Conservation (phyloP, 2,888 invertebrate species). For the Stegana nigrithorax region DNA sequence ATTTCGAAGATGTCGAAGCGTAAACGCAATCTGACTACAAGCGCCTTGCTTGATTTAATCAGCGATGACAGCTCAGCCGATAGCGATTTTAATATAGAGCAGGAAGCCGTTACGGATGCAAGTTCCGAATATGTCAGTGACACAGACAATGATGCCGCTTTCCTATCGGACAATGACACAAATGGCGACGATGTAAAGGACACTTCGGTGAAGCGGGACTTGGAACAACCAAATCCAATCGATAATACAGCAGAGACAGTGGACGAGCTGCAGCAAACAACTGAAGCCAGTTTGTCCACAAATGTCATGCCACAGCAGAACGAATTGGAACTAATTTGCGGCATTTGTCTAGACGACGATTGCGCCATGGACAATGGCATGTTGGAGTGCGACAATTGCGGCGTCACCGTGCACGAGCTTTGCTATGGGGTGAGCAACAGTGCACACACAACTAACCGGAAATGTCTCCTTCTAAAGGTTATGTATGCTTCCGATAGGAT, state of each 20-base stretch:
- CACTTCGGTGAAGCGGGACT: not conserved
- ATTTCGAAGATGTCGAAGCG: no score
- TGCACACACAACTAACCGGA: not conserved
- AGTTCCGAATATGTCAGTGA: no score
- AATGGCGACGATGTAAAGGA: no score
- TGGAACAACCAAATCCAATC: not conserved
- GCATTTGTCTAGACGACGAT: not conserved
- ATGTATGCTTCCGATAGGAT: not conserved
- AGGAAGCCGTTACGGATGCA: not conserved
- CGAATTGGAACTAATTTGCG: not conserved
- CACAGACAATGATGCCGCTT: constrained; percentile 47
- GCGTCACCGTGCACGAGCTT: not conserved
- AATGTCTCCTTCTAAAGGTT: not conserved
- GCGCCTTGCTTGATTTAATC: not conserved
- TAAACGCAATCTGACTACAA: no score
- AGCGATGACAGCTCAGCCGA: not conserved
- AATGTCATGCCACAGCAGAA: not conserved
- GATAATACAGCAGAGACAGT: not conserved
- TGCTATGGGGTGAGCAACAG: not conserved
- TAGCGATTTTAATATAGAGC: not conserved
- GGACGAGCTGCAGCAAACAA: not conserved
- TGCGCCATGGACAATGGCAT: not conserved
- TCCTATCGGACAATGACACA: constrained; percentile 49
- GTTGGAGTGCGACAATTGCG: not conserved
- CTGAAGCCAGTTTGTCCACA: not conserved